Base-by-base conservation (phyloP, 2,113 vertebrate genomes). In the Noctilio leporinus region DNA sequence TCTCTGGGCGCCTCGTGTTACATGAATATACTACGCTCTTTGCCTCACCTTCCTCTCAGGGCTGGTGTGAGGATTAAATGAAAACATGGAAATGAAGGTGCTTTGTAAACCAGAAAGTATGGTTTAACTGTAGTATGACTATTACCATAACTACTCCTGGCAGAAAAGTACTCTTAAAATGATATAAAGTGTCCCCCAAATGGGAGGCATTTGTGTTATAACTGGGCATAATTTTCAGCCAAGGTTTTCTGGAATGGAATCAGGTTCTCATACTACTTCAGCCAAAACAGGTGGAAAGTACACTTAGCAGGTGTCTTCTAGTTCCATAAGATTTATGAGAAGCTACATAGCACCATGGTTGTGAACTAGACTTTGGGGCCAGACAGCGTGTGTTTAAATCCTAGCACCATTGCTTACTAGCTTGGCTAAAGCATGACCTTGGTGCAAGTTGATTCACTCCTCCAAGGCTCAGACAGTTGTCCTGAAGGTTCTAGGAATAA, bases 211-310 rank as follows among this genome's bases (percentile, higher is more conserved):
- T 89, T 94, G 89, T 96, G 45, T 92, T 86, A 73, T 69, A 67
- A 77, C 82, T 53, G 89, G 86, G 96, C 45, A 76, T 38, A 88
- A 86, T 77, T 67, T 72, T 67, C 94, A 89, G 97, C 94, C 95
- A 96, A 73, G 78, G 89, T 47, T 96, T 96, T 62, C 86, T 96
- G 95, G 96, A 93, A 82, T 3, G 28, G 92, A 93, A 40, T 88
- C 95, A 94, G 95, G 12, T 85, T 91, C 85, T 92, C 76, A 62
- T 77, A 38, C 67, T 35, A 78, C 45, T 82, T 47, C 78, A 96
- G 93, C 92, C 92, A 85, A 91, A 88, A 77, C 78, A 93, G 89
- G 92, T 96, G 89, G 86, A 78, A 69, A 89, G 89, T 24, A 55
- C 95, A 69, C 82, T 93, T 55, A 73, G 78, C 82, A 96, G 77